Conservation (phyloP, 2,888 invertebrate species). For the Sminthurinus aureus region DNA sequence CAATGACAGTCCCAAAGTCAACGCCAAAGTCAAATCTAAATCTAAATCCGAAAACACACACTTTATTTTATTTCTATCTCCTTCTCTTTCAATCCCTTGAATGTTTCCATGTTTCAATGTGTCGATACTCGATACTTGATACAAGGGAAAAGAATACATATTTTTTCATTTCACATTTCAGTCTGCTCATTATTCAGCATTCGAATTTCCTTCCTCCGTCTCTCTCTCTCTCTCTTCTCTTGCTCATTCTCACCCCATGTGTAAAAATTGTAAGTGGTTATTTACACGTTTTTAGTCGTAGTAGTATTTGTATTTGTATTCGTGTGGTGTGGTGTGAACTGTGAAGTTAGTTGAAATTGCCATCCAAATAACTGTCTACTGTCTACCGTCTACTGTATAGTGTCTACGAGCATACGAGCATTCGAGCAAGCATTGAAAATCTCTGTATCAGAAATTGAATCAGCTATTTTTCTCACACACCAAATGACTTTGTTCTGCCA, state of each 20-base stretch:
- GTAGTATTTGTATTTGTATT: not conserved
- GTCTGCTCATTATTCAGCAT: not conserved
- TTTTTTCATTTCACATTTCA: not conserved
- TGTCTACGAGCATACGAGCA: no score
- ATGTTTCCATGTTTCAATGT: not conserved
- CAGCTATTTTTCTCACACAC: not conserved
- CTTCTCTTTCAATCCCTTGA: not conserved
- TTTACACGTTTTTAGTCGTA: not conserved
- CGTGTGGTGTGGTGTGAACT: not conserved
- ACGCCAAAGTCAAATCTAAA: no score
- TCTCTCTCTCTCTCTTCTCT: not conserved
- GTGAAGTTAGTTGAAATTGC: no score
- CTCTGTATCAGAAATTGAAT: slow-evolving; percentile 14
- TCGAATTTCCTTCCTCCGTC: not conserved
- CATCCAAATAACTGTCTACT: not conserved
- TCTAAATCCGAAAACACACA: not conserved
- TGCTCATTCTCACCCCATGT: not conserved
- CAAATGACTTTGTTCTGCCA: not conserved
- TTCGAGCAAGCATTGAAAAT: no score
- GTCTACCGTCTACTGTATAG: not conserved
- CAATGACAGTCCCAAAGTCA: no score
- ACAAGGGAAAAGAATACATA: no score
- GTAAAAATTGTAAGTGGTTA: not conserved
- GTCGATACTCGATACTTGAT: no score
- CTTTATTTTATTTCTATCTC: not conserved